These are phyloP conservation scores for Rhombomys opimus DNA, from an alignment of 2,113 vertebrate species.

Conservation along the genomic window DNA sequence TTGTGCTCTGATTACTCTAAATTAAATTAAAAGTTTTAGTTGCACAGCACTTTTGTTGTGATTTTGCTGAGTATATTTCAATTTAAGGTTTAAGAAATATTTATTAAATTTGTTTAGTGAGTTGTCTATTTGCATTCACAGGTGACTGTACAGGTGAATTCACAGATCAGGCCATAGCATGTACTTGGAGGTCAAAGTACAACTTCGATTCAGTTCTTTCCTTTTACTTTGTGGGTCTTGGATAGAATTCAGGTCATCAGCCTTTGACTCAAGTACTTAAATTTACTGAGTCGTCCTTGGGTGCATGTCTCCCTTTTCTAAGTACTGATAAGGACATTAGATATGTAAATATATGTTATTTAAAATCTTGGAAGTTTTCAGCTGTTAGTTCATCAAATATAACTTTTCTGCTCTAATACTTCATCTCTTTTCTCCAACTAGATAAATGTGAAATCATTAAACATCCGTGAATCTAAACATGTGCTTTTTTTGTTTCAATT, in stretches of 20 bases:
- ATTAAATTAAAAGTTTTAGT: neutral
- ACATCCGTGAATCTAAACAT: neutral
- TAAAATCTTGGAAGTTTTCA: neutral
- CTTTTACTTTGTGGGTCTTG: neutral
- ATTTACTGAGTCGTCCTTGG: neutral
- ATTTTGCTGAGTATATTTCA: neutral
- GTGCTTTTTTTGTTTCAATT: neutral
- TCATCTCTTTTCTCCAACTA: neutral
- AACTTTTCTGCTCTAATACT: neutral
- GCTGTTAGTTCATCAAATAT: neutral
- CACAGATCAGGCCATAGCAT: neutral
- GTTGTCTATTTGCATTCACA: neutral
- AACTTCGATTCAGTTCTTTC: neutral
- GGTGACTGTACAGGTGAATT: neutral
- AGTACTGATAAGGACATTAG: neutral
- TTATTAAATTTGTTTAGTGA: neutral
- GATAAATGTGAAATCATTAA: neutral
- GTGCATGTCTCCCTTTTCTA: neutral
- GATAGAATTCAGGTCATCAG: neutral
- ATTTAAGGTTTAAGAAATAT: neutral
- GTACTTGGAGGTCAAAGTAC: neutral
- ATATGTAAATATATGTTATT: neutral
- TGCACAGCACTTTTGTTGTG: neutral
- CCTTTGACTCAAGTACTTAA: neutral
- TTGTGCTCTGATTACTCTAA: neutral